Evolutionary conservation across 1,140 invertebrate genomes (phyloP), one percentile per base, ranked within the genome.

Genomic region (Metaphire vulgaris): DNA sequence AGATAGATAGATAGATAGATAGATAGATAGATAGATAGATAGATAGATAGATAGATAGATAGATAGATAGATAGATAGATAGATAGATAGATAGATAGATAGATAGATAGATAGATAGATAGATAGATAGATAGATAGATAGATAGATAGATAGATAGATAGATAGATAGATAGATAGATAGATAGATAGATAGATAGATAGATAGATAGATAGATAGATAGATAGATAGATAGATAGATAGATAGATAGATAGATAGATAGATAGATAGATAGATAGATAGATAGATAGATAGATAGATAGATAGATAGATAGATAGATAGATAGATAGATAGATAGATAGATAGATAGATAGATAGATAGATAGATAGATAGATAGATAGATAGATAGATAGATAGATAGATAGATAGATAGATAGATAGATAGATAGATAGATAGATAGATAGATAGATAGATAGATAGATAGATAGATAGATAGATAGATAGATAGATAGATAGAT

Each of bases 141-240:
- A 69, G 67, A 69, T 69, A 69, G 67, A 69, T 69, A 69, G 67
- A 69, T 69, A 69, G 67, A 69, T 69, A 69, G 67, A 69, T 69
- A 69, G 67, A 69, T 69, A 69, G 67, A 69, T 69, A 69, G 67
- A 69, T 69, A 31, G 67, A 69, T 69, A 69, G 67, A 69, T 69
- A 69, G 67, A 69, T 69, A 69, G 67, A 69, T 69, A 69, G 67
- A 69, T 69, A 69, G 67, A 69, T 69, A 69, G 67, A 69, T 69
- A 69, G 67, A 69, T 69, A 69, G 67, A 69, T 69, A 69, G 67
- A 69, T 69, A 69, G 67, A 69, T 69, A 69, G 67, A 69, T 69
- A 69, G 67, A 69, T 69, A 69, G 67, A 69, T 69, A 69, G 67
- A 69, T 69, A 69, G 67, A 69, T 69, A 69, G 67, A 69, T 69